phyloP scores from a whole-genome alignment of 2,113 vertebrate genomes.

The Cephalopterus ornatus region DNA sequence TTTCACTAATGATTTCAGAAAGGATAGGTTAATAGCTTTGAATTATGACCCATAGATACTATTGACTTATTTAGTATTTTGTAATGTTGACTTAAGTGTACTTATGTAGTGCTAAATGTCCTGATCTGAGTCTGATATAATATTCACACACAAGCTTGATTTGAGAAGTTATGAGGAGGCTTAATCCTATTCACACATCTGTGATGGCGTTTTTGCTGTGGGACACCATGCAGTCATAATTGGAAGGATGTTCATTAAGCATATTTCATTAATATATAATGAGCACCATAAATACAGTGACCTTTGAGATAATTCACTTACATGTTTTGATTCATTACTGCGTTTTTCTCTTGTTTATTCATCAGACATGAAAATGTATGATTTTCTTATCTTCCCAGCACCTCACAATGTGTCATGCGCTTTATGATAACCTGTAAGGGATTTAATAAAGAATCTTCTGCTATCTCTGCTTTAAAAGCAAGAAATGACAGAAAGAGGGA shows the following conservation, averaged over 20 bases:
- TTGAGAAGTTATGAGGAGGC: not conserved
- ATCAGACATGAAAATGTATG: not conserved
- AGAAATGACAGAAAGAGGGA: not conserved
- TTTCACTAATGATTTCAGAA: not conserved
- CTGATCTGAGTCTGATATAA: not conserved
- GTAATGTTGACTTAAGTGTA: not conserved
- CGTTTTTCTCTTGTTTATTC: not conserved
- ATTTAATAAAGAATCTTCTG: not conserved
- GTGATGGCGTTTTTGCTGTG: not conserved
- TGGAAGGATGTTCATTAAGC: not conserved
- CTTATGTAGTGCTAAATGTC: not conserved
- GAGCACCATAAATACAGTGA: not conserved
- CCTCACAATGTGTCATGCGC: not conserved
- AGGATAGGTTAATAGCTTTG: not conserved
- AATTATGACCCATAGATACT: not conserved
- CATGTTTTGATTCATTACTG: not conserved
- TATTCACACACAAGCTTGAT: not conserved
- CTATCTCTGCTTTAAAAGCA: not conserved
- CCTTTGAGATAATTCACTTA: conserved; percentile 27
- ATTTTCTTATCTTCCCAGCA: not conserved
- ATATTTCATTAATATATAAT: not conserved
- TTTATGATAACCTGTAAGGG: not conserved
- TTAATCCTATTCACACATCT: not conserved
- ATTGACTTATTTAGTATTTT: not conserved
- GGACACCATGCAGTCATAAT: not conserved